These are phyloP conservation scores for Hemitrygon akajei DNA, from an alignment of 2,797 vertebrate genomes.

Conservation along the genomic window DNA sequence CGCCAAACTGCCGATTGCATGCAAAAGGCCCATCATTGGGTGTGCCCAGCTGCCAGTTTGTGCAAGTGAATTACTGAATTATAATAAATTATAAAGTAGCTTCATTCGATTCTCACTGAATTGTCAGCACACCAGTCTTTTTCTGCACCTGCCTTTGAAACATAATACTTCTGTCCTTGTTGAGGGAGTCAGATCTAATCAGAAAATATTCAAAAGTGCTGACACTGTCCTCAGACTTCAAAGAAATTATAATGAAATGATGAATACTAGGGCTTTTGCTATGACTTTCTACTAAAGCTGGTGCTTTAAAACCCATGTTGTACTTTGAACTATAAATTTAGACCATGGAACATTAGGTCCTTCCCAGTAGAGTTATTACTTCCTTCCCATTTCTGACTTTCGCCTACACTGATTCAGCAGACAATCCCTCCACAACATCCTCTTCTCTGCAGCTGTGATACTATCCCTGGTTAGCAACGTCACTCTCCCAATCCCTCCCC, in stretches of 20 bases:
- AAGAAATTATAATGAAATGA: not conserved
- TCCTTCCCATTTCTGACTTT: no score
- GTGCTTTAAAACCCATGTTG: not conserved
- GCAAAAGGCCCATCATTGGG: not conserved
- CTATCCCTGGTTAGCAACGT: no score
- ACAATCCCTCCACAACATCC: no score
- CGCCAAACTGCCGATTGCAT: not conserved
- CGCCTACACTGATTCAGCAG: no score
- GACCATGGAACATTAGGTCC: not conserved
- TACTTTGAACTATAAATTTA: not conserved
- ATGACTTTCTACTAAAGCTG: not conserved
- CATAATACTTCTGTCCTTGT: not conserved
- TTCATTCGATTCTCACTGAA: not conserved
- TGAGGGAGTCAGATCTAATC: not conserved
- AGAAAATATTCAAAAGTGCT: not conserved
- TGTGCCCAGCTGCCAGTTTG: not conserved
- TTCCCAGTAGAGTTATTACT: not conserved
- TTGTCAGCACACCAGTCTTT: not conserved
- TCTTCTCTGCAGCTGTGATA: no score
- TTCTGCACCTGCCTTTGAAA: not conserved
- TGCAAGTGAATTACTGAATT: not conserved
- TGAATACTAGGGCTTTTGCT: not conserved
- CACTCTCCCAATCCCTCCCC: no score
- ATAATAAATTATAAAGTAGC: not conserved
- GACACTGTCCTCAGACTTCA: not conserved